Evolutionary conservation across 2,113 vertebrate genomes (phyloP), one percentile per base, ranked within the genome.

Genomic region (Hyla sarda): DNA sequence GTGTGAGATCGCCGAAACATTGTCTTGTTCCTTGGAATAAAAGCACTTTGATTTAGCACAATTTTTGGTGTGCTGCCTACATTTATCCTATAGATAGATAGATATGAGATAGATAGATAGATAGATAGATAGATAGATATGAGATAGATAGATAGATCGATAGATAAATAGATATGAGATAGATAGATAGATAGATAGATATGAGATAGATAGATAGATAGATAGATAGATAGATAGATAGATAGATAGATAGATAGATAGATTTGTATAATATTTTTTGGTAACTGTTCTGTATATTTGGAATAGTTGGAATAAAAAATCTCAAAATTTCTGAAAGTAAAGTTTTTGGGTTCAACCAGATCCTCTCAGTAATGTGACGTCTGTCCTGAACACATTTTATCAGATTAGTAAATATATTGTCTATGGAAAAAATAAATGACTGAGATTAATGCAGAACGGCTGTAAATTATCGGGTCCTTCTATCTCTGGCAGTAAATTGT

Each of bases 391-490:
- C 37, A 81, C 23, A 47, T 14, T 5, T 45, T 28, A 81, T 37
- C 34, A 65, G 60, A 81, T 60, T 62, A 65, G 56, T 81, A 45
- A 62, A 81, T 62, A 28, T 41, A 62, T 65, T 41, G 21, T 6
- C 56, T 81, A 37, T 47, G 47, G 34, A 25, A 30, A n/a, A 62
- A 81, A 65, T 81, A 45, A 81, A 65, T 81, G 58, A 28, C 41
- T 19, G 37, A 7, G 48, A 82, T 71, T 82, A 71, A 50, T 82
- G 8, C 5, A 52, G 56, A 30, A 71, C 62, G 58, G 56, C 37
- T 48, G 25, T 82, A 71, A 82, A 71, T 82, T 71, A 82, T 82
- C 58, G 21, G 23, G 78, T 7, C 21, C 6, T 45, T 19, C n/a
- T 47, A 65, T 65, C 34, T 81, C 14, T 47, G 19, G 37, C 23